Percentiles rank a stretch among this genome's conserved stretches.
These are phyloP conservation scores for Castor canadensis DNA, from an alignment of 2,113 vertebrate species.

Conservation along the genomic window DNA sequence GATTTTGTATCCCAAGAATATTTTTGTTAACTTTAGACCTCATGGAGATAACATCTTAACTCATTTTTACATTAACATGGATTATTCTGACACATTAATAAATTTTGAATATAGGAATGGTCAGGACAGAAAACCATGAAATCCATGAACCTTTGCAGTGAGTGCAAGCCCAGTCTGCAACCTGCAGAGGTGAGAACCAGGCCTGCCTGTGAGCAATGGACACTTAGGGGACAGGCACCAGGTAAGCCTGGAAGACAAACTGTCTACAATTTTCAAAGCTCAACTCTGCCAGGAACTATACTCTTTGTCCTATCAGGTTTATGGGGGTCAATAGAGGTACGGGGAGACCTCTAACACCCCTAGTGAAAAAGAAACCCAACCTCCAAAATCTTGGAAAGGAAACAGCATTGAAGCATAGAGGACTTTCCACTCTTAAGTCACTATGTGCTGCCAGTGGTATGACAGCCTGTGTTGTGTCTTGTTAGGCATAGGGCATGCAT, in stretches of 20 bases:
- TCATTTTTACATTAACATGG: background rate
- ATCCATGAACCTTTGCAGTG: background rate
- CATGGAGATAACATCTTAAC: background rate
- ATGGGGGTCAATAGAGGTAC: background rate
- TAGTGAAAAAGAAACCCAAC: background rate
- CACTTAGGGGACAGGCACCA: background rate
- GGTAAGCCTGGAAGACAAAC: background rate
- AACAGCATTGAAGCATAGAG: background rate
- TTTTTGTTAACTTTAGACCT: slow-evolving; percentile 19
- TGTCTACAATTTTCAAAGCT: background rate
- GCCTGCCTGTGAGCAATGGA: background rate
- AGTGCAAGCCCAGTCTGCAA: rapidly evolving
- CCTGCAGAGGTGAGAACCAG: background rate
- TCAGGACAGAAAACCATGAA: background rate
- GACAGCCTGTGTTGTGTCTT: background rate
- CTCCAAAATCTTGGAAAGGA: background rate
- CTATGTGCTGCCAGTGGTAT: background rate
- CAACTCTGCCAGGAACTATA: background rate
- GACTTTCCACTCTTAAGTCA: background rate
- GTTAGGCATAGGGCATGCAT: background rate
- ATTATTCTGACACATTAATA: background rate
- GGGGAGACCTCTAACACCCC: background rate
- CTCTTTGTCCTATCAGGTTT: background rate
- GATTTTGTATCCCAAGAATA: background rate
- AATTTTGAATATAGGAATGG: background rate